Base-by-base conservation (phyloP, 2,113 vertebrate species). In the Athene cunicularia region DNA sequence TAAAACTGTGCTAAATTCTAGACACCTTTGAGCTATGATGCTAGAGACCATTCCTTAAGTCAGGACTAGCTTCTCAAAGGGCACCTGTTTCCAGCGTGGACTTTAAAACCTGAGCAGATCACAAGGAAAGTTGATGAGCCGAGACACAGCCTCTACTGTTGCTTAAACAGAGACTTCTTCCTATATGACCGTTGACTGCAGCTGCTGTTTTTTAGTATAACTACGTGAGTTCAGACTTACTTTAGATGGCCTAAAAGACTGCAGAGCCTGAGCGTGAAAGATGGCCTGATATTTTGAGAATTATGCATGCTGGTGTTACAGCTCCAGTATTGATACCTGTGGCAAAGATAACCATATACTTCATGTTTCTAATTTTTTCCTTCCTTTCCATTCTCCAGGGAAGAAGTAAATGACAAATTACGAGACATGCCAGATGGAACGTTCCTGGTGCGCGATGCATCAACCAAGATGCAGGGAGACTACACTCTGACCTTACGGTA, bases 391-490 rank as follows among this genome's bases (percentile, higher is more conserved):
- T 79, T 81, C 90, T 94, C 71, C 94, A 99, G 99, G 98, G 99
- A 99, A 83, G 99, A 99, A 95, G 99, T 99, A 79, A 99, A 99
- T 83, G 99, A 99, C 96, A 99, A 99, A 97, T 98, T 99, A 90
- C 97, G 99, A 71, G 99, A 99, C 96, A 98, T 98, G 97, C 99
- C 99, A 68, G 99, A 99, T 52, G 99, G 99, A 85, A 99, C 99
- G 12, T 99, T 99, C 97, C 96, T 99, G 97, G 99, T 99, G 75
- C 99, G 99, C 5, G 99, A 99, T 80, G 99, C 99, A 37, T 99
- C 99, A 47, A 99, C 99, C 90, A 99, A 99, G 98, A 98, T 99
- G 97, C 99, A 99, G 88, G 99, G 99, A 94, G 99, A 99, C 97
- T 99, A 99, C 82, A 99, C 99, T 20, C 98, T 99, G 97, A 99